Conservation (phyloP, 1,140 invertebrate species). For the Bombus consobrinus region DNA sequence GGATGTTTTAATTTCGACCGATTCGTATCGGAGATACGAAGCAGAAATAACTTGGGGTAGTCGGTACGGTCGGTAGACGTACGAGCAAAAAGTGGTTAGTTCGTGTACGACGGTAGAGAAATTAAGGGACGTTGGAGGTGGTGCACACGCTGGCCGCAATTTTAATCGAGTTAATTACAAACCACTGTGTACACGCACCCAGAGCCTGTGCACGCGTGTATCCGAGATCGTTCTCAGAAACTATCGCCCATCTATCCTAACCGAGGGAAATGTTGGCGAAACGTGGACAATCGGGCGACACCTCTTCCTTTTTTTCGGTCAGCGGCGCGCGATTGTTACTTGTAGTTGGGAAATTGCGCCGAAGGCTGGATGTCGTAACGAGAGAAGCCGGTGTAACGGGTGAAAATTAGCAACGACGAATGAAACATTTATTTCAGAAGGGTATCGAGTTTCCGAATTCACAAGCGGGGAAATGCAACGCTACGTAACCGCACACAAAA, state of each 20-base stretch:
- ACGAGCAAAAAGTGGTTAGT: neutral
- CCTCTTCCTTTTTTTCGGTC: neutral
- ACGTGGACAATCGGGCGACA: neutral
- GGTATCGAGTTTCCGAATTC: neutral
- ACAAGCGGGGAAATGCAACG: neutral
- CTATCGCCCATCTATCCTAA: neutral
- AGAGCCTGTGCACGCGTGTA: neutral
- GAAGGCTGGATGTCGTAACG: neutral
- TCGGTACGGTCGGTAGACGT: too few species aligned
- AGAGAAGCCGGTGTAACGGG: neutral
- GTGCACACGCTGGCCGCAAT: neutral
- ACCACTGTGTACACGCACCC: neutral
- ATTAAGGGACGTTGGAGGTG: neutral
- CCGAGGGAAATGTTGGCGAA: neutral
- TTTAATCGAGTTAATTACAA: conserved; percentile 18
- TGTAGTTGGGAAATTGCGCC: neutral
- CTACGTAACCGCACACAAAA: too few species aligned
- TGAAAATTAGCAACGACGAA: conserved; percentile 2
- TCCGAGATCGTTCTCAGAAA: conserved; percentile 2
- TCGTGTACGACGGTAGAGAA: neutral
- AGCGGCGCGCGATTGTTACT: neutral
- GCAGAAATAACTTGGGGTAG: neutral
- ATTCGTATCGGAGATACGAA: neutral
- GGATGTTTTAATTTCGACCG: neutral
- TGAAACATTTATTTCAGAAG: conserved; percentile 4